Evolutionary conservation across 2,797 vertebrate genomes (phyloP).

Genomic region (Podarcis lilfordi): DNA sequence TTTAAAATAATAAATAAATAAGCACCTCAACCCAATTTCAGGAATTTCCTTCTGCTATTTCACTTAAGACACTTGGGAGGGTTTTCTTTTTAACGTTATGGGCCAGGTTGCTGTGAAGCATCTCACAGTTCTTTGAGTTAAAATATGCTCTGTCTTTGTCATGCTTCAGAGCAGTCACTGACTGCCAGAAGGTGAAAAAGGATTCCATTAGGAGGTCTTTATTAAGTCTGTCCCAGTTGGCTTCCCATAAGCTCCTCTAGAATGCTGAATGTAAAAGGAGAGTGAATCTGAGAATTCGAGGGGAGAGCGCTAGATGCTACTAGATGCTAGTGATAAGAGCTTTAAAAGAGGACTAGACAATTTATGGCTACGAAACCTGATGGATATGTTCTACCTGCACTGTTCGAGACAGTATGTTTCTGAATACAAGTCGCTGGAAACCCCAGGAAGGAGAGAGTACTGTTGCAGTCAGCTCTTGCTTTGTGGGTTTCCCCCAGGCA

Average conservation of each 20-base stretch:
- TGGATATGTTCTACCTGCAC: too few species aligned
- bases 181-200: neutral
- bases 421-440: too few species aligned
- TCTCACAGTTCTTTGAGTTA: slow-evolving; percentile 12
- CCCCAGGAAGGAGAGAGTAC: too few species aligned
- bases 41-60: slow-evolving; percentile 56
- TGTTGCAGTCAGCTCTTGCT: too few species aligned
- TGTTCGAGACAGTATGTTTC: too few species aligned
- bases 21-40: slow-evolving; percentile 40
- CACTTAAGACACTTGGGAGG: slow-evolving; percentile 26
- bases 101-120: slow-evolving; percentile 31
- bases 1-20: too few species aligned
- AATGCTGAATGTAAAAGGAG: neutral
- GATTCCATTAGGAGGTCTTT: neutral
- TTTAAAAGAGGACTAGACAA: too few species aligned
- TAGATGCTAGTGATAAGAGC: neutral
- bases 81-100: slow-evolving; percentile 48
- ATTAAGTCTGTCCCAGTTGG: neutral
- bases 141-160: slow-evolving; percentile 27
- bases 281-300: neutral
- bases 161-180: accelerated
- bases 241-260: neutral
- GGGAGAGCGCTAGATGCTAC: neutral
- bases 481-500: too few species aligned
- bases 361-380: too few species aligned